Percentiles rank a stretch among this genome's conserved stretches.
phyloP scores from a whole-genome alignment of 1,140 invertebrate species.

The Brachionus plicatilis region DNA sequence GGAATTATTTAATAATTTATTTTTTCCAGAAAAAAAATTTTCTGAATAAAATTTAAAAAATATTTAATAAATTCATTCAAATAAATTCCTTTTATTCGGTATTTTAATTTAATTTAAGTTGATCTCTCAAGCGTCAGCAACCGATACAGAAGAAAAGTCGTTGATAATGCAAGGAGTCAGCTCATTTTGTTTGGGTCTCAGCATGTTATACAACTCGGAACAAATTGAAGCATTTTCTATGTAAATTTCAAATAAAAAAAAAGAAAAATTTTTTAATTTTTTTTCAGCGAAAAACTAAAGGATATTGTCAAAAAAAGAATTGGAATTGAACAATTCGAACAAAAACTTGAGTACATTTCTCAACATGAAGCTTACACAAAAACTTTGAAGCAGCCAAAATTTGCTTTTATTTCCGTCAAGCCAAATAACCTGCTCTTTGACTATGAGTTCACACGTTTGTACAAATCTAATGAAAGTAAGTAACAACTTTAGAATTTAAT shows the following conservation, averaged over 20 bases:
- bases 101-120: conserved; percentile 45
- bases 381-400: conserved; percentile 85
- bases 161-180: conserved; percentile 81
- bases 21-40: no score
- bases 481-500: background rate
- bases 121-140: conserved; percentile 55
- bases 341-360: conserved; percentile 76
- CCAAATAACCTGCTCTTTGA: conserved; percentile 79
- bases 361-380: conserved; percentile 82
- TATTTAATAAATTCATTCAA: no score
- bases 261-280: background rate
- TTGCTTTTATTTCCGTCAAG: conserved; percentile 63
- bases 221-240: conserved; percentile 59
- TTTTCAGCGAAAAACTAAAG: conserved; percentile 67
- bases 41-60: no score
- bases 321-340: conserved; percentile 79
- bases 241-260: background rate
- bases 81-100: no score
- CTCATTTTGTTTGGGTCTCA: conserved; percentile 86
- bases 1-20: no score
- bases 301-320: conserved; percentile 83
- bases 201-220: conserved; percentile 85
- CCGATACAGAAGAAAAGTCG: conserved; percentile 72
- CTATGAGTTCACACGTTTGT: conserved; percentile 86
- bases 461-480: conserved; percentile 57